Conservation (phyloP, 2,797 vertebrate genomes). For the Typhlichthys subterraneus region DNA sequence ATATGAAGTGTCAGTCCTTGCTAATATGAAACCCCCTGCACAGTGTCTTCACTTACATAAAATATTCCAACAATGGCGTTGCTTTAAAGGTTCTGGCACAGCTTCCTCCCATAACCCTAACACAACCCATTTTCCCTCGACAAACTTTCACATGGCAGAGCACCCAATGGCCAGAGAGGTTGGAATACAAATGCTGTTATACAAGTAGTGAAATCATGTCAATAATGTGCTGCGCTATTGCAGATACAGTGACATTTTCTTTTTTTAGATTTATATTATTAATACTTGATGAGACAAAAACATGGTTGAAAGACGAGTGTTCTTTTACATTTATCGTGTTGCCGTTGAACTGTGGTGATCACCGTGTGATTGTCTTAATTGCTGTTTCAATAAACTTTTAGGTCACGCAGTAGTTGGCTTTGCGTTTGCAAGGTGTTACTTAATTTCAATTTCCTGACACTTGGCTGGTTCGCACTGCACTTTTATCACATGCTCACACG, state of each 20-base stretch:
- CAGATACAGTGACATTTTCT: no score
- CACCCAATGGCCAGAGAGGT: constrained; percentile 11
- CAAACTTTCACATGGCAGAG: constrained; percentile 10
- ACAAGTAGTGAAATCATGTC: constrained; percentile 19
- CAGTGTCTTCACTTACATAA: constrained; percentile 1
- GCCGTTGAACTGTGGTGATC: constrained; percentile 23
- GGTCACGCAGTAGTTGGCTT: constrained; percentile 28
- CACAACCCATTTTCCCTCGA: not conserved
- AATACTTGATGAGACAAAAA: not conserved
- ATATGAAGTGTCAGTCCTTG: not conserved
- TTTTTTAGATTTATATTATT: no score
- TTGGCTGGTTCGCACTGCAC: constrained; percentile 16
- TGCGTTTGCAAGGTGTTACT: constrained; percentile 38
- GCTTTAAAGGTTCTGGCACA: not conserved
- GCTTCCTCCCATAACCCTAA: not conserved
- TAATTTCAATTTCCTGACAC: constrained; percentile 34
- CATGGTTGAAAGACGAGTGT: constrained; percentile 10
- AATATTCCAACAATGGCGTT: constrained; percentile 9
- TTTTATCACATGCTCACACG: constrained; percentile 1
- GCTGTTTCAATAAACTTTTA: constrained; percentile 15
- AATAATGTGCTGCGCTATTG: not conserved
- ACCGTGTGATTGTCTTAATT: constrained; percentile 41
- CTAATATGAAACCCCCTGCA: constrained; percentile 2
- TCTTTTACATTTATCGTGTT: constrained; percentile 13
- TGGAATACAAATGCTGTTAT: constrained; percentile 35